Percentiles rank a stretch among this genome's conserved stretches.
Conservation (phyloP, 2,888 invertebrate genomes). For the Stenoptilia bipunctidactyla region DNA sequence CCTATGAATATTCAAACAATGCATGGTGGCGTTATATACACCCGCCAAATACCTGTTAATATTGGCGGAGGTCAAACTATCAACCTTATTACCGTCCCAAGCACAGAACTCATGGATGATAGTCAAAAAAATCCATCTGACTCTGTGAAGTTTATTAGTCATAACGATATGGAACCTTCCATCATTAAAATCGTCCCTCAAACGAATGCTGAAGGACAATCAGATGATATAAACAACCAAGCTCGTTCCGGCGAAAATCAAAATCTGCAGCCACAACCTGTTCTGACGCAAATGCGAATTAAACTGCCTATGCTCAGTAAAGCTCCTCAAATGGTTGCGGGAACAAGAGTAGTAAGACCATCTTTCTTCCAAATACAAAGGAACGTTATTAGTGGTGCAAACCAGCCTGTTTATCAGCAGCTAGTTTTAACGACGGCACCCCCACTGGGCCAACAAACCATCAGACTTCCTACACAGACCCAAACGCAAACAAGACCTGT, state of each 20-base stretch:
- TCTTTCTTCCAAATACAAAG: constrained; percentile 73
- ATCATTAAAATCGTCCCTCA: constrained; percentile 63
- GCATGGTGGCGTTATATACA: constrained; percentile 79
- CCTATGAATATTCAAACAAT: constrained; percentile 73
- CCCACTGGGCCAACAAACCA: constrained; percentile 51
- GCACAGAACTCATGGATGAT: constrained; percentile 54
- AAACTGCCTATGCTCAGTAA: constrained; percentile 65
- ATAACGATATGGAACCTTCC: constrained; percentile 46
- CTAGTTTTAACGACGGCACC: constrained; percentile 61
- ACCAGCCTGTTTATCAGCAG: constrained; percentile 66
- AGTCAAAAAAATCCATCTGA: constrained; percentile 42
- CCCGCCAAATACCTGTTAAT: constrained; percentile 78
- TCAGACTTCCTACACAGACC: constrained; percentile 32
- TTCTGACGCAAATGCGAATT: constrained; percentile 67
- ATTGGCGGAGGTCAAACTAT: constrained; percentile 69
- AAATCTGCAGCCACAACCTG: constrained; percentile 41
- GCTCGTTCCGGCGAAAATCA: constrained; percentile 33
- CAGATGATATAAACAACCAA: constrained; percentile 40
- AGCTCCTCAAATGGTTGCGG: constrained; percentile 68
- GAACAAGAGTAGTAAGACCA: constrained; percentile 67
- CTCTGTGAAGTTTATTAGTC: constrained; percentile 25
- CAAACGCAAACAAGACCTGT: constrained; percentile 36
- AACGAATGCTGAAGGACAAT: constrained; percentile 28
- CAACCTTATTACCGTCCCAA: constrained; percentile 68
- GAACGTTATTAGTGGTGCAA: constrained; percentile 70